phyloP scores from a whole-genome alignment of 2,888 invertebrate genomes.

The Automeris io region DNA sequence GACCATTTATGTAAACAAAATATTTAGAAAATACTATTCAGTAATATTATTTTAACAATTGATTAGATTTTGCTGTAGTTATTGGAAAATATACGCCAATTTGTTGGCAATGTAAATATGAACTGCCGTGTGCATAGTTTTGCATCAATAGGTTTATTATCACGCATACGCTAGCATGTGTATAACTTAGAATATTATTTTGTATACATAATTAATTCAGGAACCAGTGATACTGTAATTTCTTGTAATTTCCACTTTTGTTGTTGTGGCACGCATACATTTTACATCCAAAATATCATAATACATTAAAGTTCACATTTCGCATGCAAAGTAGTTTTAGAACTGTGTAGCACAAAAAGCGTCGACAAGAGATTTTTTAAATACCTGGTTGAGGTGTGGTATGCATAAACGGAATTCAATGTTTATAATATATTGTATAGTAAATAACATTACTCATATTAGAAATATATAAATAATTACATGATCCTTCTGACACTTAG shows the following conservation, averaged over 20 bases:
- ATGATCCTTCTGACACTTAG: no score
- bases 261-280: neutral
- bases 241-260: neutral
- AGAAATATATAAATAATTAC: no score
- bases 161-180: conserved; percentile 24
- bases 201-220: conserved; percentile 19
- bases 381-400: no score
- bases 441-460: no score
- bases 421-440: no score
- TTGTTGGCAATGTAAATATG: conserved; percentile 8
- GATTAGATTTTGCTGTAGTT: no score
- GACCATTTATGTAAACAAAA: no score
- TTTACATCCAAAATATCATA: neutral
- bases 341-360: neutral
- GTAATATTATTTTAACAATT: no score
- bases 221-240: conserved; percentile 17
- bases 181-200: conserved; percentile 21
- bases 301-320: neutral
- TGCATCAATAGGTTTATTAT: conserved; percentile 19
- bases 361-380: no score
- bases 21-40: no score
- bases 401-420: no score
- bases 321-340: neutral
- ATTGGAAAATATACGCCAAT: no score
- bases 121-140: conserved; percentile 10